Conservation (phyloP, 2,797 vertebrate genomes). For the Arrhamphus sclerolepis region DNA sequence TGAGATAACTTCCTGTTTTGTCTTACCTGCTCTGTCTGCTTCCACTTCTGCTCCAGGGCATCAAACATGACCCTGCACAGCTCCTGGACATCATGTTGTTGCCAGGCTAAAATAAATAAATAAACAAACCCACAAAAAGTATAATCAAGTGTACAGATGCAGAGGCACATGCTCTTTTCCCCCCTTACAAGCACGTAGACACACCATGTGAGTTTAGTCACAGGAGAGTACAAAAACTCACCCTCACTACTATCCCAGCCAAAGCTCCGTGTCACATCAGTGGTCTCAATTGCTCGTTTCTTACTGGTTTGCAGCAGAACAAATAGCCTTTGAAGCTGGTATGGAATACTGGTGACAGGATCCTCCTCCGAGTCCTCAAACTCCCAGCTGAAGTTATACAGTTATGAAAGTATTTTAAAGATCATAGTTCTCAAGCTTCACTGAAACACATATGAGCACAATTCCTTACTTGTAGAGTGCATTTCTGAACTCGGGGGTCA, state of each 20-base stretch:
- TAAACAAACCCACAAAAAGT: conserved; percentile 11
- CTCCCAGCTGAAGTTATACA: conserved; percentile 87
- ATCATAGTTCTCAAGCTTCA: neutral
- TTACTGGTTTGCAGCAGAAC: conserved; percentile 97
- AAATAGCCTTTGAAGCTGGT: conserved; percentile 97
- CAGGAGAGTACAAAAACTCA: conserved; percentile 63
- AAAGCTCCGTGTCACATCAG: conserved; percentile 97
- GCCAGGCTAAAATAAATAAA: conserved; percentile 87
- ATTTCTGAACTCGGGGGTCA: conserved; percentile 99
- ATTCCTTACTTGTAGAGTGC: conserved; percentile 96
- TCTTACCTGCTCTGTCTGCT: conserved; percentile 96
- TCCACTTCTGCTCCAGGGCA: conserved; percentile 99
- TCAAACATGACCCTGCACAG: conserved; percentile 99
- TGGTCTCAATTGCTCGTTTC: conserved; percentile 98
- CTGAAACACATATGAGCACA: neutral
- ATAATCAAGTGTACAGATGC: conserved; percentile 11
- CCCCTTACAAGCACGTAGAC: conserved; percentile 5
- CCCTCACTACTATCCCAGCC: conserved; percentile 99
- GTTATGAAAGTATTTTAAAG: neutral
- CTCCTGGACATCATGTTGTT: conserved; percentile 98
- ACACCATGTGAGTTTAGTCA: conserved; percentile 35
- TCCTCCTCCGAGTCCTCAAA: conserved; percentile 98
- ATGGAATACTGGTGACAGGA: conserved; percentile 95
- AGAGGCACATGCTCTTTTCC: conserved; percentile 18
- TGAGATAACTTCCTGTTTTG: conserved; percentile 17